Conservation (phyloP, 2,888 invertebrate species). For the Steinernema scapterisci region DNA sequence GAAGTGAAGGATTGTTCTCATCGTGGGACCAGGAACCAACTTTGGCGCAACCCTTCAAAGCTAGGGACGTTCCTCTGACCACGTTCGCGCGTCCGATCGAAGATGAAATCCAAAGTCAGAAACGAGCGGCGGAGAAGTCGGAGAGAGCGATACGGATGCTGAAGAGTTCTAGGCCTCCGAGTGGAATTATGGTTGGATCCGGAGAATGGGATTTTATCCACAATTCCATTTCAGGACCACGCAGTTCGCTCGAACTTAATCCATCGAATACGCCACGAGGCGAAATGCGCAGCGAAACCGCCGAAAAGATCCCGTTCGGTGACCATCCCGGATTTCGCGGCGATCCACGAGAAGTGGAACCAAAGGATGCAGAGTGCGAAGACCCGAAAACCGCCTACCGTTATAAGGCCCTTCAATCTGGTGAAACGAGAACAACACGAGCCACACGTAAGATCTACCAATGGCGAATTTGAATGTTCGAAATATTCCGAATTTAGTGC, state of each 20-base stretch:
- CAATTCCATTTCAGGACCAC: constrained; percentile 30
- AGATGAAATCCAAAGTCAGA: constrained; percentile 35
- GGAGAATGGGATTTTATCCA: no score
- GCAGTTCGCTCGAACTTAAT: constrained; percentile 33
- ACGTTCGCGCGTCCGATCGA: constrained; percentile 35
- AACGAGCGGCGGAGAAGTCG: constrained; percentile 26
- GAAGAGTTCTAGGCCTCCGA: constrained; percentile 22
- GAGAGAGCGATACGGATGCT: constrained; percentile 27
- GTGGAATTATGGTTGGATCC: constrained; percentile 31
- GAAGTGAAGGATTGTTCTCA: not conserved
- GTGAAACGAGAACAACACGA: not conserved
- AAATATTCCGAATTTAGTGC: not conserved
- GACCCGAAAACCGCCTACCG: constrained; percentile 5
- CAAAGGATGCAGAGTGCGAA: constrained; percentile 27
- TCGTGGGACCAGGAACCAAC: not conserved
- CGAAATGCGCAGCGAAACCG: constrained; percentile 19
- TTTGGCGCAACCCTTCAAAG: not conserved
- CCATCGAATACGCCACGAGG: constrained; percentile 31
- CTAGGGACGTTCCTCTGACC: constrained; percentile 31
- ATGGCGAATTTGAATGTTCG: no score
- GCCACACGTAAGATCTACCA: constrained; percentile 18
- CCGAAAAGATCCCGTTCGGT: not conserved
- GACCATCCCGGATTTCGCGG: constrained; percentile 34
- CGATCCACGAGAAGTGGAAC: constrained; percentile 33
- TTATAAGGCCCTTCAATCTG: constrained; percentile 31